Base-by-base conservation (phyloP, 2,113 vertebrate genomes). In the Cettia cetti region DNA sequence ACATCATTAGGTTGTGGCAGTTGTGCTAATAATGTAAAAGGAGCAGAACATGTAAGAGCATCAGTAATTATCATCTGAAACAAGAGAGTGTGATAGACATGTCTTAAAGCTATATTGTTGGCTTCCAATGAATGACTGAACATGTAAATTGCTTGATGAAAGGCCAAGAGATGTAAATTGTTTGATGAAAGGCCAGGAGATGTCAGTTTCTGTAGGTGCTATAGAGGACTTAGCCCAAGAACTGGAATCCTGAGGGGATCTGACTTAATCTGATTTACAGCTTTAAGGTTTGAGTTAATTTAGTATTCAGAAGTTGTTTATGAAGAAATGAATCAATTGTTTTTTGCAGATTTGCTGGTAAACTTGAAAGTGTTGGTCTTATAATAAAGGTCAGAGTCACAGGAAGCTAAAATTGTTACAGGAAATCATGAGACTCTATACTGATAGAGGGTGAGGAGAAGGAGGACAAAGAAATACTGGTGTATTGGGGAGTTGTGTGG, bases 401-500 rank as follows among this genome's bases (percentile, higher is more conserved):
- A 40, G 42, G 28, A 84, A 74, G 30, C 28, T 72, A 84, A 66
- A 74, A 57, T 21, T 63, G 10, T 40, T 57, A 8, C 20, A 45
- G 15, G 45, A 56, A 60, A 52, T 64, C 21, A 39, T 35, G 28
- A 44, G 19, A 30, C 7, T 52, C 6, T 45, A 1, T 72, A 31
- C 8, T 53, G 21, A 44, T 27, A 31, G 16, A 44, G 30, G 2
- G 30, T 35, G 40, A 16, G 16, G 11, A 82, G 27, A 27, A 64
- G 11, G 12, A 72, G 37, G 31, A 50, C 17, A 53, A 79, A 53
- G 18, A 75, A 64, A 74, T 37, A 54, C 6, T 28, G 5, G 1
- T 30, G 4, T 26, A 4, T 15, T 22, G 5, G 35, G 5, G 4
- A 4, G 7, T 44, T 44, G 44, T 9, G 0, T 24, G 21, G 8